Percentiles rank a stretch among this genome's conserved stretches.
phyloP scores from a whole-genome alignment of 2,113 vertebrate genomes.

The Pogonocichla stellata region DNA sequence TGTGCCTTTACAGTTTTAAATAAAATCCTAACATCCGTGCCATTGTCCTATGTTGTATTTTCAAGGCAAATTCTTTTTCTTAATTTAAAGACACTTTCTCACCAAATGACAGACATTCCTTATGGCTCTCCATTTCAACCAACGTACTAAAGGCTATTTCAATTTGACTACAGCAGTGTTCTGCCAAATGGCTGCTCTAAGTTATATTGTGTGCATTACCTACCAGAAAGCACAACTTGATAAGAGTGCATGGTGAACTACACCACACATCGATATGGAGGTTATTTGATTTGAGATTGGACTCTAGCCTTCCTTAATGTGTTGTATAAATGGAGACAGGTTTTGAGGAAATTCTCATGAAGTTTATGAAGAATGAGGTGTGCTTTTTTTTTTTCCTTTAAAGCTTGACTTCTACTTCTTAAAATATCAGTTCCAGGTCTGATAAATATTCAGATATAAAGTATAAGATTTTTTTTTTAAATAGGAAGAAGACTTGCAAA shows the following conservation, averaged over 20 bases:
- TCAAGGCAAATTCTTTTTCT: slow-evolving; percentile 38
- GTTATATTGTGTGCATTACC: slow-evolving; percentile 74
- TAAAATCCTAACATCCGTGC: slow-evolving; percentile 64
- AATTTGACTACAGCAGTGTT: slow-evolving; percentile 76
- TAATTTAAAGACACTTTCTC: slow-evolving; percentile 70
- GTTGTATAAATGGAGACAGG: slow-evolving; percentile 73
- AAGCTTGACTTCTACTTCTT: slow-evolving; percentile 52
- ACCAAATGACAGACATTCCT: slow-evolving; percentile 70
- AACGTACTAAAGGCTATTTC: slow-evolving; percentile 75
- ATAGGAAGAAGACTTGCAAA: slow-evolving; percentile 61
- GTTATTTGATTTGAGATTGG: slow-evolving; percentile 84
- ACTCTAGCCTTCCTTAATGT: slow-evolving; percentile 77
- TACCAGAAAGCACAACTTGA: slow-evolving; percentile 76
- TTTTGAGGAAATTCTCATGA: slow-evolving; percentile 69
- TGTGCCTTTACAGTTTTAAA: slow-evolving; percentile 63
- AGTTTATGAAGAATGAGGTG: slow-evolving; percentile 63
- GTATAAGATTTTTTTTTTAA: background rate
- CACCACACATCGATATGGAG: slow-evolving; percentile 70
- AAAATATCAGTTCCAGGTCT: background rate
- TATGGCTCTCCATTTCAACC: slow-evolving; percentile 69
- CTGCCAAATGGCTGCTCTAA: slow-evolving; percentile 76
- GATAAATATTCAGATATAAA: slow-evolving; percentile 72
- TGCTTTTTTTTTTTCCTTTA: background rate
- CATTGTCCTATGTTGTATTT: slow-evolving; percentile 19
- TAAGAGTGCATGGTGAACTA: slow-evolving; percentile 73